Conservation (phyloP, 1,140 invertebrate genomes). For the Cydia splendana region DNA sequence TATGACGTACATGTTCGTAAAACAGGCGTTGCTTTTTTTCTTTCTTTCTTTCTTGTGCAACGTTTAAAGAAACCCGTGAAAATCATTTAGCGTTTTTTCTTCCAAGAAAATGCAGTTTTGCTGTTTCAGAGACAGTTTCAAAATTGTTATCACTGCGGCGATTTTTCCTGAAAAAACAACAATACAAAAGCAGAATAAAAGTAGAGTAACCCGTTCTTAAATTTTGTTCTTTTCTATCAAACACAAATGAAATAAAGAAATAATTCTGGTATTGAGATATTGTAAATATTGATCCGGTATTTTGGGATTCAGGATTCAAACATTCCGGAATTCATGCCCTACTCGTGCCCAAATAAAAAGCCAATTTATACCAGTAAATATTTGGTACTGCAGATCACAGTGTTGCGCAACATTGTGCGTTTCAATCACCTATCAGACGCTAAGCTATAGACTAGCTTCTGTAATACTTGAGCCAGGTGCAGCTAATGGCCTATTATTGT, state of each 20-base stretch:
- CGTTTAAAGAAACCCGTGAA: constrained; percentile 3
- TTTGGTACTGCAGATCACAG: no score
- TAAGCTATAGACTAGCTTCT: not conserved
- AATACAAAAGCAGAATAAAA: not conserved
- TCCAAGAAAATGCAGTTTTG: constrained; percentile 8
- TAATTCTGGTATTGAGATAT: no score
- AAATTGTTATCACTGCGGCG: not conserved
- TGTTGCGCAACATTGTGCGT: no score
- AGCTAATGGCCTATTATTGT: constrained; percentile 28
- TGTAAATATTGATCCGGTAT: no score
- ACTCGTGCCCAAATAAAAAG: no score
- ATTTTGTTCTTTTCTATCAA: no score
- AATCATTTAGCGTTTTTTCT: constrained; percentile 10
- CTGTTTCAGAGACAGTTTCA: not conserved
- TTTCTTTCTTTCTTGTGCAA: constrained; percentile 12
- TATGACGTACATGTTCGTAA: constrained; percentile 18
- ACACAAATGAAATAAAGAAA: no score
- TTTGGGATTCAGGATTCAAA: no score
- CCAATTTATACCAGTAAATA: no score
- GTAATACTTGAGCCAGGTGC: constrained; percentile 3
- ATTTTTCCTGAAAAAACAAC: not conserved
- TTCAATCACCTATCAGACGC: no score
- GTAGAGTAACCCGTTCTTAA: no score
- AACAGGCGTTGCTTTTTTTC: constrained; percentile 11
- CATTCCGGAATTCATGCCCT: no score